Percentiles rank a stretch among this genome's conserved stretches.
phyloP scores from a whole-genome alignment of 2,888 invertebrate species.

The Caprella mutica region DNA sequence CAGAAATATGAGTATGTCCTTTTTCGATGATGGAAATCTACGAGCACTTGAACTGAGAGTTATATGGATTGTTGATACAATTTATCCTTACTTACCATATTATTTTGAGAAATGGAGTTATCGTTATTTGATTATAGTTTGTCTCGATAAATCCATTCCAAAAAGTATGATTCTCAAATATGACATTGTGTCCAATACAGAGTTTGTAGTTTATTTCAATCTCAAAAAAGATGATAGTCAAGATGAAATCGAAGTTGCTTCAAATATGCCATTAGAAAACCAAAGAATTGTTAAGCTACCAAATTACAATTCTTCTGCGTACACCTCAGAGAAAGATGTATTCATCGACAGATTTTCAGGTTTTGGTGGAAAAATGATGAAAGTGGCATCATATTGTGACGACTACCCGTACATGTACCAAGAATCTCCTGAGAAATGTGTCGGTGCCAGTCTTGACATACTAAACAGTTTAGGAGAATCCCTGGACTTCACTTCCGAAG shows the following conservation, averaged over 20 bases:
- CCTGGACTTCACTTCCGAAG: constrained; percentile 18
- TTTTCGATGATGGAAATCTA: no score
- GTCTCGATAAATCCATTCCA: no score
- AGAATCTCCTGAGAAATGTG: not conserved
- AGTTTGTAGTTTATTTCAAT: not conserved
- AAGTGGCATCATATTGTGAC: constrained; percentile 23
- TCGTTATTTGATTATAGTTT: no score
- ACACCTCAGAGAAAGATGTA: not conserved
- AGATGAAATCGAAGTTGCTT: no score
- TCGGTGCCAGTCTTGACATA: constrained; percentile 18
- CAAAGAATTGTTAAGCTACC: not conserved
- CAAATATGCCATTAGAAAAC: not conserved
- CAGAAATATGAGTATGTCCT: no score
- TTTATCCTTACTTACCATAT: no score
- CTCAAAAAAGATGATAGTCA: not conserved
- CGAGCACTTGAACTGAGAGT: no score
- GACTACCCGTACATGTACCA: constrained; percentile 21
- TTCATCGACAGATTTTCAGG: constrained; percentile 17
- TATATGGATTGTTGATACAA: constrained; percentile 1
- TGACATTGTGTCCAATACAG: no score
- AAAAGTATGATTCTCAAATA: no score
- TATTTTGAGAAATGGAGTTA: no score
- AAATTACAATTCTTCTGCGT: no score
- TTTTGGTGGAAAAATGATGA: constrained; percentile 9
- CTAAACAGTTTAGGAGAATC: constrained; percentile 10